Base-by-base conservation (phyloP, 2,113 vertebrate genomes). In the Menidia beryllina region DNA sequence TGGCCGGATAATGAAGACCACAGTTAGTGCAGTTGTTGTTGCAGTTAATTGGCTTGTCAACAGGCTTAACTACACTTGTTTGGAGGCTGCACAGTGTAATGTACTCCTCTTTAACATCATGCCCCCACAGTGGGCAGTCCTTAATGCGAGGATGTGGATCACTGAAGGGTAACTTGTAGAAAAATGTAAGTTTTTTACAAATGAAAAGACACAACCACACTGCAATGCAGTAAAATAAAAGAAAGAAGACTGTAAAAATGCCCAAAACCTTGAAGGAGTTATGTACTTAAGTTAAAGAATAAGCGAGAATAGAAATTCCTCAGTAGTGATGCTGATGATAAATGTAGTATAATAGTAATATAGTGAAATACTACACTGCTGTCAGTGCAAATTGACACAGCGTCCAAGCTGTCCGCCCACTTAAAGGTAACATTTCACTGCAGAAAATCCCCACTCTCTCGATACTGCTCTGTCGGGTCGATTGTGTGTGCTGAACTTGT, bases 11-110 rank as follows among this genome's bases (percentile, higher is more conserved):
- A 75, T 84, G 75, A 58, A 23, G 71, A 85, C 57, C 71, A 74
- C n/a, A 30, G 47, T 65, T 66, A 47, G 52, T 79, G 52, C 79
- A 80, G 86, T 88, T 89, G 81, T 88, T 88, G 86, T 88, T 73
- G 77, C 60, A 74, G 63, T 82, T 86, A 85, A 86, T 86, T 80
- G 81, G 77, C 77, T 88, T 89, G 84, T 91, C 83, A 79, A 74
- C 60, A 67, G 67, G 70, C 72, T 83, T 75, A 79, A 81, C 70
- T 81, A 75, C 76, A 73, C 79, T 82, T 59, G 62, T 43, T 83
- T 63, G 69, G 67, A 23, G 72, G 60, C 65, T 0, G 4, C 8
- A 30, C 50, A 77, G 54, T 36, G 47, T 68, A 64, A 60, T 72
- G 50, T 57, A 61, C 65, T 52, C 14, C 49, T 55, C 53, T 63